Conservation (phyloP, 37 sponge, comb jelly and placozoan species). For the Haliclona indistincta region DNA sequence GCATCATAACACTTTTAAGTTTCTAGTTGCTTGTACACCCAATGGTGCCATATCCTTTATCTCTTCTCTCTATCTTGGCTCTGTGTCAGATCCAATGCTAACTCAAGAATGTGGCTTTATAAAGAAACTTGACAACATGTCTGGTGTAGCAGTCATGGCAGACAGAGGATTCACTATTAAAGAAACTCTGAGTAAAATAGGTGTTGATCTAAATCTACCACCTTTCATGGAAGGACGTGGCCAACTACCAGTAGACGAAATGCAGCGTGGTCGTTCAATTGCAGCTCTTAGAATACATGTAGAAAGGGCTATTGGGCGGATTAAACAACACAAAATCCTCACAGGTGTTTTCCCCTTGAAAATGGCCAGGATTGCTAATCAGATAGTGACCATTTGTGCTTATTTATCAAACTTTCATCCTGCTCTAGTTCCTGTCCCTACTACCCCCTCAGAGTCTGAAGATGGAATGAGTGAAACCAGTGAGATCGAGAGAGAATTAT, state of each 20-base stretch:
- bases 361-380: conserved; percentile 48
- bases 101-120: conserved; percentile 27
- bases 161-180: conserved; percentile 40
- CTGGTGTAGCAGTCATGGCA: conserved; percentile 29
- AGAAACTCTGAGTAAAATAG: conserved; percentile 3
- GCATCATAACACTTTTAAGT: conserved; percentile 4
- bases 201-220: conserved; percentile 55
- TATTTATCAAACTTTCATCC: conserved; percentile 63
- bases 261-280: conserved; percentile 40
- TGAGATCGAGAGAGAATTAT: background rate
- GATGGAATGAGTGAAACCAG: background rate
- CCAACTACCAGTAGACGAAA: conserved; percentile 47
- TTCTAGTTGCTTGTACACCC: conserved; percentile 35
- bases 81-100: conserved; percentile 20
- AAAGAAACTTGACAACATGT: conserved; percentile 7
- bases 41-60: conserved; percentile 30
- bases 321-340: conserved; percentile 42
- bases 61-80: conserved; percentile 23
- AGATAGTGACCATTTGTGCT: conserved; percentile 56
- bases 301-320: conserved; percentile 56
- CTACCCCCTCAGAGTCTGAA: background rate
- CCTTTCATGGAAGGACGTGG: conserved; percentile 51
- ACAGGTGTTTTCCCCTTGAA: conserved; percentile 31
- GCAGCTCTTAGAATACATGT: conserved; percentile 65
- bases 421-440: conserved; percentile 40